A percentile compares a stretch with the other conserved stretches of the same genome.
phyloP scores from a whole-genome alignment of 2,797 vertebrate species.

The Crocodylus rhombifer region DNA sequence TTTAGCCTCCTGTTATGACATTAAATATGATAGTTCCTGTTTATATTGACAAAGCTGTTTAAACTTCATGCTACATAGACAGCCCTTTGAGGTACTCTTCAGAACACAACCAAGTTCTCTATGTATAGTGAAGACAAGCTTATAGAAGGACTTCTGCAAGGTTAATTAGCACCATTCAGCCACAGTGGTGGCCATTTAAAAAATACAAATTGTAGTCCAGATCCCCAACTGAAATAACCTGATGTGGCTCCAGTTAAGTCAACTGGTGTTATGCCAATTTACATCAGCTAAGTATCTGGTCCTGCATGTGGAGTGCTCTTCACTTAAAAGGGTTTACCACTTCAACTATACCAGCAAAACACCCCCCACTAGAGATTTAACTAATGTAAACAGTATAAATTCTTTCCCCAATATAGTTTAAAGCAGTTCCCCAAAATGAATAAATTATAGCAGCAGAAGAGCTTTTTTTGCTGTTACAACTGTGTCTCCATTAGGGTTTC shows the following conservation, averaged over 20 bases:
- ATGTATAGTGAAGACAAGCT: background rate
- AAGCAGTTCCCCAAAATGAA: background rate
- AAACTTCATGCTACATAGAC: background rate
- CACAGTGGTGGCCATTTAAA: background rate
- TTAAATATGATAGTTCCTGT: background rate
- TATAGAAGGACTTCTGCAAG: background rate
- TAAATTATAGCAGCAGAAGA: background rate
- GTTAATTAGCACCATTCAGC: background rate
- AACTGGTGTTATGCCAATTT: background rate
- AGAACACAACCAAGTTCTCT: background rate
- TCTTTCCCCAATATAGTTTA: background rate
- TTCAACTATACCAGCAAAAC: background rate
- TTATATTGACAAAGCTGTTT: background rate
- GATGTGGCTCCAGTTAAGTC: background rate
- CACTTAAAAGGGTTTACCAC: background rate
- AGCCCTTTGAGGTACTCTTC: background rate
- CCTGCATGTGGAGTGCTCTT: background rate
- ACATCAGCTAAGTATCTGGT: rapidly evolving
- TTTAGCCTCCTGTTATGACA: background rate
- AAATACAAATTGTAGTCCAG: background rate
- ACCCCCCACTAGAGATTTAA: background rate
- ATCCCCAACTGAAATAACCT: background rate
- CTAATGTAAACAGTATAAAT: background rate
- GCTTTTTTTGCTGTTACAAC: background rate
- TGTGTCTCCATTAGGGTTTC: background rate